Evolutionary conservation across 2,113 vertebrate genomes (phyloP), one percentile per base, ranked within the genome.

Genomic region (Oncorhynchus gorbuscha): DNA sequence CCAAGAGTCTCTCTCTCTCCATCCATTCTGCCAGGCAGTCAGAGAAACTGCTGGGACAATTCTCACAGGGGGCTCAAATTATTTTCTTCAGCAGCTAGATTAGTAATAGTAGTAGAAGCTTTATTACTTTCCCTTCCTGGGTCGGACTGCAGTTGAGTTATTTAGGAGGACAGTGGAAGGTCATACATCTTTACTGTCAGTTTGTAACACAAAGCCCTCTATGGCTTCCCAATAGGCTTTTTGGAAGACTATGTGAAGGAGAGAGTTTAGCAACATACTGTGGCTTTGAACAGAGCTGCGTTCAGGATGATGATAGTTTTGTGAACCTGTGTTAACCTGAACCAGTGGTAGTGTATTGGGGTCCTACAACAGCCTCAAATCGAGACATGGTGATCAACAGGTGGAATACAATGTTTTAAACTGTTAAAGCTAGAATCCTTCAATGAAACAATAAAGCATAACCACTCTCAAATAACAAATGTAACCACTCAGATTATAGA

Each of bases 201-300:
- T 88, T 83, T 83, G 85, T 85, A 89, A 85, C 88, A 88, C 78
- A 87, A 88, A 90, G 79, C 75, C 82, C 75, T 20, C 75, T 20
- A 62, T 75, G 79, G 67, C 16, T 45, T 69, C 5, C 32, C 67
- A 20, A 20, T n/a, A 69, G 32, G 65, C 11, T 35, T 20, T 69
- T 45, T 18, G 28, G 26, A 30, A 8, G 18, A 20, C 32, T 69
- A 16, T 20, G 28, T 32, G 67, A n/a, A 4, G 32, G 6, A 58
- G 51, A 39, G 55, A 62, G 59, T 7, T 22, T 3, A 62, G 59
- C n/a, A 62, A 62, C 18, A 22, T 9, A 22, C 59, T 22, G 59
- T 62, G n/a, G 51, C 51, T 58, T 20, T 58, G n/a, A 22, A 62
- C 16, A 24, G n/a, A 62, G n/a, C 59, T 62, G 20, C n/a, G 59